phyloP scores from a whole-genome alignment of 2,888 invertebrate genomes.

The Chloroclysta siterata region DNA sequence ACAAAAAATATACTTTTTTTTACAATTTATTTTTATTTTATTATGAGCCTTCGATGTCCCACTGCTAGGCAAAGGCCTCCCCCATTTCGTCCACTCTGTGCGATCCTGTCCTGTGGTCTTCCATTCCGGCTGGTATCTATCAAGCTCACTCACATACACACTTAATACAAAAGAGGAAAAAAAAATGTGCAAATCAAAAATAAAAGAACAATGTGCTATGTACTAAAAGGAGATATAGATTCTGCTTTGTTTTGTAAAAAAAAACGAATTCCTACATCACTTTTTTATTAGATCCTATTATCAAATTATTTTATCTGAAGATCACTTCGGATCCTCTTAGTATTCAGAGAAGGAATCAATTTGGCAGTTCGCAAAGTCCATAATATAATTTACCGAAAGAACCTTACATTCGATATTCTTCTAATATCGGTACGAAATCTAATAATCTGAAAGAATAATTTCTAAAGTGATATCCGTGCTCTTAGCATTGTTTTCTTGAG shows the following conservation, averaged over 20 bases:
- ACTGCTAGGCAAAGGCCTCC: too few species aligned
- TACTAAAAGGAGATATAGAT: too few species aligned
- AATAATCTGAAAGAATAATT: constrained; percentile 56
- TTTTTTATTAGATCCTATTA: constrained; percentile 10
- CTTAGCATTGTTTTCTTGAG: constrained; percentile 4
- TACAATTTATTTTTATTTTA: too few species aligned
- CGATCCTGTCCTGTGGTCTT: too few species aligned
- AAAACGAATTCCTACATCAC: not conserved
- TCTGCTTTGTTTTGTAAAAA: not conserved
- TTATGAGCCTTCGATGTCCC: too few species aligned
- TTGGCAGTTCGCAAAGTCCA: constrained; percentile 35
- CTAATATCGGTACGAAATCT: constrained; percentile 53
- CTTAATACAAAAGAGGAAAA: too few species aligned
- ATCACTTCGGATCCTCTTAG: constrained; percentile 26
- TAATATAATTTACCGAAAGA: constrained; percentile 34
- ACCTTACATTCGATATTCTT: constrained; percentile 33
- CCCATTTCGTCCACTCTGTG: too few species aligned
- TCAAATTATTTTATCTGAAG: constrained; percentile 23
- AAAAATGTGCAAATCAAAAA: too few species aligned
- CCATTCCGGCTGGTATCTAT: too few species aligned
- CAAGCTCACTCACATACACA: too few species aligned
- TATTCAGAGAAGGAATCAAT: constrained; percentile 37
- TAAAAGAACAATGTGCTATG: too few species aligned
- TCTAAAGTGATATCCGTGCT: constrained; percentile 24
- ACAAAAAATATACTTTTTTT: too few species aligned